Evolutionary conservation across 2,888 invertebrate species (phyloP).

Genomic region (Dryococelus australis): DNA sequence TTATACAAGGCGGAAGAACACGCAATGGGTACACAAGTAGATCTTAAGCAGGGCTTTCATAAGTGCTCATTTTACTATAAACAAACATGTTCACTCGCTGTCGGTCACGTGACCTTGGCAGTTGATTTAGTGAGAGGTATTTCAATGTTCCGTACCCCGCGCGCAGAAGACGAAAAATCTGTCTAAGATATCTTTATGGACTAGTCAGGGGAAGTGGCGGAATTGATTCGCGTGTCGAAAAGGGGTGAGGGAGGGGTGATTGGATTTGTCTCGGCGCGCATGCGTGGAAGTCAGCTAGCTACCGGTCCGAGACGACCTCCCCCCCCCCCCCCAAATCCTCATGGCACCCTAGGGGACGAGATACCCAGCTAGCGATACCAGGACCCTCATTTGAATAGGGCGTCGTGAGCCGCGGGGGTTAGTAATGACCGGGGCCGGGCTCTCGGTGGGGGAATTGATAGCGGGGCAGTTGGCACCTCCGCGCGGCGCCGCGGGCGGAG

Average conservation of each 20-base stretch:
- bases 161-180: too few relatives aligned
- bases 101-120: too few relatives aligned
- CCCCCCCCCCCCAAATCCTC: neutral
- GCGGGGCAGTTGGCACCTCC: slow-evolving; percentile 2
- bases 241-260: neutral
- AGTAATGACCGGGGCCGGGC: neutral
- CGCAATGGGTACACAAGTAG: too few relatives aligned
- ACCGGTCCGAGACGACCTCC: neutral
- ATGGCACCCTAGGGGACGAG: neutral
- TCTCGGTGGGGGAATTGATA: neutral
- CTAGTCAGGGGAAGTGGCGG: too few relatives aligned
- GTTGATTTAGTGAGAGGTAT: too few relatives aligned
- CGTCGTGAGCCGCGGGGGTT: neutral
- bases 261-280: too few relatives aligned
- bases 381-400: neutral
- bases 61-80: too few relatives aligned
- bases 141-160: too few relatives aligned
- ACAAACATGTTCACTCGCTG: too few relatives aligned
- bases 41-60: too few relatives aligned
- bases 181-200: too few relatives aligned
- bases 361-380: neutral
- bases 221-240: neutral
- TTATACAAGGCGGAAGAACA: too few relatives aligned
- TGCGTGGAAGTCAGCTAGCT: neutral
- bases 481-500: neutral